Evolutionary conservation across 1,140 invertebrate genomes (phyloP).

Genomic region (Eulimnadia texana): DNA sequence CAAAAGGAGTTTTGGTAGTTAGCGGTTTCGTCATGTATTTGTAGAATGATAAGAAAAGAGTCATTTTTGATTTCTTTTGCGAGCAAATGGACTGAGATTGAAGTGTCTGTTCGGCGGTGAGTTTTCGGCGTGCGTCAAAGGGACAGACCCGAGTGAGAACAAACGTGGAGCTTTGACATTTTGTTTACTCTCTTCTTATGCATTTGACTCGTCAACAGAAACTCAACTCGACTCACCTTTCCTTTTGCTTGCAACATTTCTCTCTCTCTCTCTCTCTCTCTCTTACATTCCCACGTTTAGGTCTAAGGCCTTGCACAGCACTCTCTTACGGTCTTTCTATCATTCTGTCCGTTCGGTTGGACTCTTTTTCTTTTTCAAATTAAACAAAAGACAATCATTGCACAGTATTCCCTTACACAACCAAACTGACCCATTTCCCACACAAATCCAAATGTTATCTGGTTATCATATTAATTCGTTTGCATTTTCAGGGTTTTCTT

Average conservation of each 20-base stretch:
- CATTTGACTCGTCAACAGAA: not conserved
- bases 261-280: too few species aligned
- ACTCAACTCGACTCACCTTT: not conserved
- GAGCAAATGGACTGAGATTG: not conserved
- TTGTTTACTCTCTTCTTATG: not conserved
- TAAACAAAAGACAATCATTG: too few species aligned
- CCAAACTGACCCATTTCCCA: too few species aligned
- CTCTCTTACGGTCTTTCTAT: not conserved
- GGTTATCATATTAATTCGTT: not conserved
- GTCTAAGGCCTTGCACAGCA: not conserved
- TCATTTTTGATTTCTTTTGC: too few species aligned
- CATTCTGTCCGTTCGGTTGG: not conserved
- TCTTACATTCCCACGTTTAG: not conserved
- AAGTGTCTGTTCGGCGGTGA: not conserved
- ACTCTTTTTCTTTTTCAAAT: not conserved
- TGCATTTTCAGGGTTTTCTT: not conserved
- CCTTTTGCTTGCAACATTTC: not conserved
- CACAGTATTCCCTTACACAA: too few species aligned
- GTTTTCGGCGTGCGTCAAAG: not conserved
- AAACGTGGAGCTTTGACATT: not conserved
- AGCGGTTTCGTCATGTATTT: too few species aligned
- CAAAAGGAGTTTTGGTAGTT: too few species aligned
- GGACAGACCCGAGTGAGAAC: not conserved
- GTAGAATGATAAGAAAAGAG: too few species aligned
- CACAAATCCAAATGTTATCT: too few species aligned